Evolutionary conservation across 2,888 invertebrate genomes (phyloP).

Genomic region (Imbricaverruca yamaguchii): DNA sequence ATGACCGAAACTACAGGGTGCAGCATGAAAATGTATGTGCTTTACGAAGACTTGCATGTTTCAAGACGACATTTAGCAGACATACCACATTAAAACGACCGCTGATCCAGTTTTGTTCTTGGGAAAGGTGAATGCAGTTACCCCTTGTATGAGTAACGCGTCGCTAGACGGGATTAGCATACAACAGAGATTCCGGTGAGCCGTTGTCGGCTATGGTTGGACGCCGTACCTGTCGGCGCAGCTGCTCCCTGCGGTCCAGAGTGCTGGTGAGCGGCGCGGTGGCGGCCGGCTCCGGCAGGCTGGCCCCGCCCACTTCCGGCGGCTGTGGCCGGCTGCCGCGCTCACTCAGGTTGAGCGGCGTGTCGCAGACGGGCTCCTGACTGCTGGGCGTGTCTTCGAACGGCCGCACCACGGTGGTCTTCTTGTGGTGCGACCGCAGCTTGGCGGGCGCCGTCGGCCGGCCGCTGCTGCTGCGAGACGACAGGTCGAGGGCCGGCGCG

Average conservation of each 20-base stretch:
- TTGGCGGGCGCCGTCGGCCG: neutral
- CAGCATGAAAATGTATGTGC: too few species aligned
- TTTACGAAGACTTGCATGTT: too few species aligned
- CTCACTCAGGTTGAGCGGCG: slow-evolving; percentile 11
- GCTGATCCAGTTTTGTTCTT: too few species aligned
- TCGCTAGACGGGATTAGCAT: too few species aligned
- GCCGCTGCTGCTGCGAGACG: neutral
- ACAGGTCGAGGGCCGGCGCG: neutral
- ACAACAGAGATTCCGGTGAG: too few species aligned
- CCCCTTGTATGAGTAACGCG: too few species aligned
- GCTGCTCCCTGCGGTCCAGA: slow-evolving; percentile 3
- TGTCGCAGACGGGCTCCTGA: neutral
- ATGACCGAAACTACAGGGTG: too few species aligned
- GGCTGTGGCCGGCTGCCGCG: neutral
- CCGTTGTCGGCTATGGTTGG: too few species aligned
- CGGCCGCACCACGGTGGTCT: slow-evolving; percentile 17
- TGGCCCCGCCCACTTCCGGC: neutral
- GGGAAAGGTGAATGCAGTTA: too few species aligned
- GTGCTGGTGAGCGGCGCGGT: neutral
- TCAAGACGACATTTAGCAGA: too few species aligned
- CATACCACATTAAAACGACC: too few species aligned
- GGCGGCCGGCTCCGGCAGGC: neutral
- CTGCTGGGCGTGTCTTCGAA: neutral
- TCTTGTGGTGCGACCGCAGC: slow-evolving; percentile 14
- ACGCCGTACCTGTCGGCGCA: neutral